Evolutionary conservation across 37 sponge, comb jelly and placozoan species (phyloP).

Genomic region (Beroe forskalii): DNA sequence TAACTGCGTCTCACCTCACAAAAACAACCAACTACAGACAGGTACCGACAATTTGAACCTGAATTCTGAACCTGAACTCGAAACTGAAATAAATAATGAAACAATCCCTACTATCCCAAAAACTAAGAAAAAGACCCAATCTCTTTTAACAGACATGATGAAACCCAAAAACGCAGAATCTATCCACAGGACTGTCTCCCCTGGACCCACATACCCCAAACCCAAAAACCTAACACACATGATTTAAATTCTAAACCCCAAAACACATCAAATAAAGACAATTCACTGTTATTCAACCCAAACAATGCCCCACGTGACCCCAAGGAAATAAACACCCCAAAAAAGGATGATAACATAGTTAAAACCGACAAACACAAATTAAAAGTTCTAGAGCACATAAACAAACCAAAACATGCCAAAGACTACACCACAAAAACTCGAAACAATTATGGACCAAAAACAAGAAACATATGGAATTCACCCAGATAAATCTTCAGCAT

Average conservation of each 20-base stretch:
- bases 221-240: too few relatives aligned
- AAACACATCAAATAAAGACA: not conserved
- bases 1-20: not conserved
- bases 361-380: not conserved
- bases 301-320: not conserved
- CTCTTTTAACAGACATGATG: too few relatives aligned
- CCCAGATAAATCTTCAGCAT: not conserved
- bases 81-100: too few relatives aligned
- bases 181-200: too few relatives aligned
- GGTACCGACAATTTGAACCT: not conserved
- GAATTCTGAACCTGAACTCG: too few relatives aligned
- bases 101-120: too few relatives aligned
- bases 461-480: not conserved
- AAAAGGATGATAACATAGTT: not conserved
- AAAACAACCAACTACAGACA: not conserved
- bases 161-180: too few relatives aligned
- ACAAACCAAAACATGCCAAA: not conserved
- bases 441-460: not conserved
- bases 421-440: not conserved
- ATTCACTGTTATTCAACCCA: too few relatives aligned
- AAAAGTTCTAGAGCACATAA: not conserved
- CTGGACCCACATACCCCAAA: not conserved
- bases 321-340: not conserved
- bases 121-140: too few relatives aligned
- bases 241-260: too few relatives aligned